Conservation (phyloP, 1,140 invertebrate genomes). For the Hestina assimilis region DNA sequence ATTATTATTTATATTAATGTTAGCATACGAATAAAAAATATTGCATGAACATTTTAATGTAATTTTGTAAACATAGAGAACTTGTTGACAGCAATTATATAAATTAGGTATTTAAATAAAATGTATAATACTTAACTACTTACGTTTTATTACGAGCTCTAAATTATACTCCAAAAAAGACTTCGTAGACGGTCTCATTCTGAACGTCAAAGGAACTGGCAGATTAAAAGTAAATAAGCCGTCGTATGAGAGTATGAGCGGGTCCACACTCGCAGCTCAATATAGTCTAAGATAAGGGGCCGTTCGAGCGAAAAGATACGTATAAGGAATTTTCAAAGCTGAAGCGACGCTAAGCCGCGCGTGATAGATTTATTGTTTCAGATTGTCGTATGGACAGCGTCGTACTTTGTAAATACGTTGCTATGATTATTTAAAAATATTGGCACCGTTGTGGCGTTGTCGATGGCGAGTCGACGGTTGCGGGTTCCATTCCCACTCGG, state of each 20-base stretch:
- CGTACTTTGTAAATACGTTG: constrained; percentile 29
- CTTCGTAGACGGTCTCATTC: constrained; percentile 18
- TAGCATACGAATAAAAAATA: too few relatives aligned
- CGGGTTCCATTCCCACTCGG: too few relatives aligned
- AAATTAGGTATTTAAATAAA: too few relatives aligned
- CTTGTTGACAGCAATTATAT: too few relatives aligned
- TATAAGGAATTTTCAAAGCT: constrained; percentile 38
- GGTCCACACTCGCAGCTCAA: constrained; percentile 14
- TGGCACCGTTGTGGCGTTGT: not conserved
- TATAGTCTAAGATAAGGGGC: constrained; percentile 35
- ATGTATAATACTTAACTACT: not conserved
- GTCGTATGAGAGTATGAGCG: constrained; percentile 12
- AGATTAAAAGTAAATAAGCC: constrained; percentile 31
- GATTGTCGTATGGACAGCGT: constrained; percentile 33
- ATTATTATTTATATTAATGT: too few relatives aligned
- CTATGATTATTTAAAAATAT: constrained; percentile 22
- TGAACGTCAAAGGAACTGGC: constrained; percentile 23
- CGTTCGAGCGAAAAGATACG: constrained; percentile 38
- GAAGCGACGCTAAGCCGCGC: constrained; percentile 30
- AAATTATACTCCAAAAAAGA: constrained; percentile 20
- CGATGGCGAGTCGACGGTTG: too few relatives aligned
- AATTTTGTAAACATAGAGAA: too few relatives aligned
- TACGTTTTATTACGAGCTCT: constrained; percentile 3
- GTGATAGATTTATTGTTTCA: constrained; percentile 40
- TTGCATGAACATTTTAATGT: too few relatives aligned